Conservation (phyloP, 2,113 vertebrate species). For the Petromus typicus region DNA sequence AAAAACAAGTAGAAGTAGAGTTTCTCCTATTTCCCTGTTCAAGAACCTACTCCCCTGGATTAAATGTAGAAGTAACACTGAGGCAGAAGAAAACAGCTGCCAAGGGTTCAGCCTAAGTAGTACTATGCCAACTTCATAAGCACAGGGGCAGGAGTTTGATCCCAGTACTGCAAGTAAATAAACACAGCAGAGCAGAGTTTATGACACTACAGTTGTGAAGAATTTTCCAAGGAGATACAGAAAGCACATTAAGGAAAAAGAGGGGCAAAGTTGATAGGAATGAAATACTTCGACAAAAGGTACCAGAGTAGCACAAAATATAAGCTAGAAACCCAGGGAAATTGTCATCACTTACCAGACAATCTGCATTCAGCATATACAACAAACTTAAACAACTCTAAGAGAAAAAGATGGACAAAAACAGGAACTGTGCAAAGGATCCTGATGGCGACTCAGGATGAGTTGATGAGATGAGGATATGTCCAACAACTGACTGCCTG, state of each 20-base stretch:
- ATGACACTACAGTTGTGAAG: neutral
- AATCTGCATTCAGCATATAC: too few species aligned
- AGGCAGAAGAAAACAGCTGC: neutral
- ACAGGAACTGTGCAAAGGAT: neutral
- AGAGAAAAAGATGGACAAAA: neutral
- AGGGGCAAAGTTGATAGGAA: neutral
- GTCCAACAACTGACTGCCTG: neutral
- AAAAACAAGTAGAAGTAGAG: neutral
- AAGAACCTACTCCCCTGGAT: neutral
- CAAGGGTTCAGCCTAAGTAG: too few species aligned
- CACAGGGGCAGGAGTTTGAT: too few species aligned
- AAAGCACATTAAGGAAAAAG: neutral
- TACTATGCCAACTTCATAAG: too few species aligned
- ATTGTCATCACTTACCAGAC: neutral
- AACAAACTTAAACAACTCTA: neutral
- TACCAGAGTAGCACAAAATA: neutral
- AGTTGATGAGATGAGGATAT: neutral
- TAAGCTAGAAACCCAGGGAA: neutral
- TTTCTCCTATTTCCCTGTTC: neutral
- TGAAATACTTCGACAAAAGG: neutral
- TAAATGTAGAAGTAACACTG: neutral
- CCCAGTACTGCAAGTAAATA: too few species aligned
- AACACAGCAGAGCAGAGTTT: neutral
- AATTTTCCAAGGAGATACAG: neutral
- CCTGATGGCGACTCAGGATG: neutral